Percentiles rank a stretch among this genome's conserved stretches.
Conservation (phyloP, 1,140 invertebrate species). For the Prorops nasuta region DNA sequence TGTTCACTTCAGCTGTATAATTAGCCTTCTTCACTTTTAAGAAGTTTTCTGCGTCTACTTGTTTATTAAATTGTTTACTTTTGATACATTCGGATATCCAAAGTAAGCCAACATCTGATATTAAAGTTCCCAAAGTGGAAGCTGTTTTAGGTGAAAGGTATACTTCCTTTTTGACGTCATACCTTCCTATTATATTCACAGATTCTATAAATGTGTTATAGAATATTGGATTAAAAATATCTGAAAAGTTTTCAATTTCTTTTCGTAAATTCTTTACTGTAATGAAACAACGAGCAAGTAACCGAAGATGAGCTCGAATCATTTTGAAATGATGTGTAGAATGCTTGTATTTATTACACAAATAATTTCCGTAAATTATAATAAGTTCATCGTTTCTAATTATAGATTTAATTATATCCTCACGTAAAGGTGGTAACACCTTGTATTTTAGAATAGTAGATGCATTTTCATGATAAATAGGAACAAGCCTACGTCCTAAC, state of each 20-base stretch:
- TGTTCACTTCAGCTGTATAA: slow-evolving; percentile 10
- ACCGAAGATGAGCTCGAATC: neutral
- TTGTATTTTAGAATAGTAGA: neutral
- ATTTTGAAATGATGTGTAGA: neutral
- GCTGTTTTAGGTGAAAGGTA: neutral
- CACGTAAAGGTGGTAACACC: neutral
- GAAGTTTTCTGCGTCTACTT: slow-evolving; percentile 9
- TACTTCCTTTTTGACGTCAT: neutral
- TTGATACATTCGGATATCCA: neutral
- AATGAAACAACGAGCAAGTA: neutral
- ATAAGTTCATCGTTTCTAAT: neutral
- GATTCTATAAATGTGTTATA: neutral
- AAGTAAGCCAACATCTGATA: neutral
- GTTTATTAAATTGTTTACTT: neutral
- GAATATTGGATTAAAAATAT: neutral
- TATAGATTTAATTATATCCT: neutral
- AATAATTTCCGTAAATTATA: neutral
- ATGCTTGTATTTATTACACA: too few relatives aligned
- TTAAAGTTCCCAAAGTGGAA: neutral
- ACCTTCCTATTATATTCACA: neutral
- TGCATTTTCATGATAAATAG: neutral
- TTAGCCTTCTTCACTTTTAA: slow-evolving; percentile 10
- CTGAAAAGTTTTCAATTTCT: neutral
- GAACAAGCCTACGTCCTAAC: neutral
- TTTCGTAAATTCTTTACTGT: neutral